Base-by-base conservation (phyloP, 2,888 invertebrate species). In the Luperina testacea region DNA sequence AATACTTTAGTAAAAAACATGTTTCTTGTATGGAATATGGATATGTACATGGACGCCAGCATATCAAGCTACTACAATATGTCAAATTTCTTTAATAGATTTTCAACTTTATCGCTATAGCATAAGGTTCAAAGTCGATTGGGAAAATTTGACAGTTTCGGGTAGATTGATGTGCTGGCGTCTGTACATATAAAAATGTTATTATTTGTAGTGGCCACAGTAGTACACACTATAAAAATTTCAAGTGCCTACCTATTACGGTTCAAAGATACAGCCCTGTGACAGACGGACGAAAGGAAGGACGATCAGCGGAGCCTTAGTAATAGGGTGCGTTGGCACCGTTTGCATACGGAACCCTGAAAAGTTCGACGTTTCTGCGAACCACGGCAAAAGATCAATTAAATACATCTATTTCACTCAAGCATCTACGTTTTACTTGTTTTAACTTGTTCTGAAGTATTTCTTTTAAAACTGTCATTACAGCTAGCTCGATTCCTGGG, bases 391-490 rank as follows among this genome's bases (percentile, higher is more conserved):
- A 72, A 83, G 53, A 77, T 76, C 83, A 74, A 87, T 83, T 83
- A 77, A 86, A 80, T 63, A 72, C 65, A 80, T 80, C 84, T 86
- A 85, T 85, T 85, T 87, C 84, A 67, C 68, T 86, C 48, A 51
- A 38, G 27, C 53, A 38, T 38, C 38, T 38, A 51, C 42, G 38
- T 75, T 82, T 77, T 82, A 63, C 45, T 82, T 72, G 64, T 48
- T 74, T 15, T 20, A 57, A 75, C 72, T 78, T 72, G 59, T 77
- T 69, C n/a, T 1, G 0, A 78, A 86, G 72, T 61, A 69, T 82
- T 84, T 86, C 73, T 82, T 84, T 72, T 78, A 72, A 72, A 72
- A 85, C 69, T 85, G 82, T 72, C 69, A 27, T 81, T 83, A 64
- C 32, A 51, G 8, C 24, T 45, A 83, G 51, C 27, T 57, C 6